Evolutionary conservation across 1,140 invertebrate species (phyloP).

Genomic region (Eriosoma lanigerum): DNA sequence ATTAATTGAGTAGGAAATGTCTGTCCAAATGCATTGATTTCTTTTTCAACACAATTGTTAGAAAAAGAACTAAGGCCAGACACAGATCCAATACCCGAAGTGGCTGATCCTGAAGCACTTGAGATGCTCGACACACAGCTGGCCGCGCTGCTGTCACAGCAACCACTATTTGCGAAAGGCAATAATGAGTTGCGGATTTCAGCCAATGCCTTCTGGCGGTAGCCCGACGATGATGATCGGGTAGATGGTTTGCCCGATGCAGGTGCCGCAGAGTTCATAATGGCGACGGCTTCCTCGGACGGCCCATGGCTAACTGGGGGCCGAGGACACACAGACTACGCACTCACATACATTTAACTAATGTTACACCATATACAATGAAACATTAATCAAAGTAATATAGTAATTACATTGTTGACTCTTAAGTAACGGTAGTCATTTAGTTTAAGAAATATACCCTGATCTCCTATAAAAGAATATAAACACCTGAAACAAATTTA

Average conservation of each 20-base stretch:
- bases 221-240: constrained; percentile 77
- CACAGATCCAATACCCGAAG: constrained; percentile 67
- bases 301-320: constrained; percentile 61
- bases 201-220: constrained; percentile 83
- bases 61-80: constrained; percentile 66
- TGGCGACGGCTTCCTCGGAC: constrained; percentile 58
- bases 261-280: constrained; percentile 69
- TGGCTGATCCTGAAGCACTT: constrained; percentile 58
- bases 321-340: constrained; percentile 45
- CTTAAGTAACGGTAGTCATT: constrained; percentile 1
- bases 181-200: constrained; percentile 82
- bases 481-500: constrained; percentile 21
- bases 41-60: constrained; percentile 59
- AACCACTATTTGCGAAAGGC: constrained; percentile 77
- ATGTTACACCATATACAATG: neutral
- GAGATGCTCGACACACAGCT: constrained; percentile 72
- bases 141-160: constrained; percentile 64
- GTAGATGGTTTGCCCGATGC: constrained; percentile 67
- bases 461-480: neutral
- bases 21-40: constrained; percentile 61
- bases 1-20: constrained; percentile 64
- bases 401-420: constrained; percentile 33
- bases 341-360: constrained; percentile 22
- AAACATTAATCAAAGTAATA: neutral
- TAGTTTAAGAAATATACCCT: neutral